Evolutionary conservation across 2,113 vertebrate genomes (phyloP).

Genomic region (Lucifuga dentata): DNA sequence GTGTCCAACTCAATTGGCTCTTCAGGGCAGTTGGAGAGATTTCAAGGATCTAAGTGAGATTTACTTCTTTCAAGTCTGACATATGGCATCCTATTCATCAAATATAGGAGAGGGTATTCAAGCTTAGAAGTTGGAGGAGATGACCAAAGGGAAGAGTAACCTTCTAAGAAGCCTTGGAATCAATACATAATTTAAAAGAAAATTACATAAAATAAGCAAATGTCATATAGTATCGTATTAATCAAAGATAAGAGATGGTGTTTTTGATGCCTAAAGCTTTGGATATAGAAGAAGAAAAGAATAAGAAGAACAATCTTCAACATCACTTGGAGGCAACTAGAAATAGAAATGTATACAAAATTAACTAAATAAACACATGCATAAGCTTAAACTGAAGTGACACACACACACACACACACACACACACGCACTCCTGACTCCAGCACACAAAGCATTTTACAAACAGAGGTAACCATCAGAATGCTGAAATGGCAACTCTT

Average conservation of each 20-base stretch:
- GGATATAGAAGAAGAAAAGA: background rate
- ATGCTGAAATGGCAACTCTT: slow-evolving; percentile 81
- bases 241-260: slow-evolving; percentile 13
- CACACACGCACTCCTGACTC: slow-evolving; percentile 47
- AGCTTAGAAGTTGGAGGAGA: slow-evolving; percentile 23
- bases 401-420: no score
- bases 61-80: slow-evolving; percentile 59
- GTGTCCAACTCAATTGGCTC: slow-evolving; percentile 69
- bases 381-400: slow-evolving; percentile 32
- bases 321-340: slow-evolving; percentile 21
- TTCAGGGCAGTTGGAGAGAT: slow-evolving; percentile 53
- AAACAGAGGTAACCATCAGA: slow-evolving; percentile 64
- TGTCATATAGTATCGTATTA: background rate
- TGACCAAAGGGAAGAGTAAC: slow-evolving; percentile 39
- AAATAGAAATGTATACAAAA: background rate
- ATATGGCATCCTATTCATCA: slow-evolving; percentile 46
- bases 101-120: background rate
- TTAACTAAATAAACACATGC: slow-evolving; percentile 37
- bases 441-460: slow-evolving; percentile 75
- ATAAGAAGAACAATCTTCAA: background rate
- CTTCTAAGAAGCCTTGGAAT: slow-evolving; percentile 21
- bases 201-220: slow-evolving; percentile 8
- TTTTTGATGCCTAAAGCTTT: slow-evolving; percentile 11
- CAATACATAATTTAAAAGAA: slow-evolving; percentile 2
- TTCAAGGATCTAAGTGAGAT: slow-evolving; percentile 66